Conservation (phyloP, 2,797 vertebrate genomes). For the Tiaroga cobitis region DNA sequence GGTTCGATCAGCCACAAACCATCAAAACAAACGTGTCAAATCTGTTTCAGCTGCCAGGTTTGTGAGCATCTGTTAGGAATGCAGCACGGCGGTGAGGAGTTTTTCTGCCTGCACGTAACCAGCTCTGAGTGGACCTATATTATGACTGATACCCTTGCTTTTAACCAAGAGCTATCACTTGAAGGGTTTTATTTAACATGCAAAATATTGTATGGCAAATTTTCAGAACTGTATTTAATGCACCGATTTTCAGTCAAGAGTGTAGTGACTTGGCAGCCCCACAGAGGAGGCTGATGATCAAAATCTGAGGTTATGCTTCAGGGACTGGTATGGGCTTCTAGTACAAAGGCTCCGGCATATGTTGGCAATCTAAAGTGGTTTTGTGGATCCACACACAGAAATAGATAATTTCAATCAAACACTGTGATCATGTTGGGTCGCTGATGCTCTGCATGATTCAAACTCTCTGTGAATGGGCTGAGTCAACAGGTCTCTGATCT, state of each 20-base stretch:
- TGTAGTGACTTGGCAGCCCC: slow-evolving; percentile 60
- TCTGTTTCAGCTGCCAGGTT: slow-evolving; percentile 18
- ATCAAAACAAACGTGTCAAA: slow-evolving; percentile 1
- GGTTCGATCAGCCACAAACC: not conserved
- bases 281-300: slow-evolving; percentile 55
- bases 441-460: not conserved
- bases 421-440: not conserved
- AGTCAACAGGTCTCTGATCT: slow-evolving; percentile 13
- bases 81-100: not conserved
- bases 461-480: not conserved
- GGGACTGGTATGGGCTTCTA: slow-evolving; percentile 45
- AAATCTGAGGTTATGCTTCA: slow-evolving; percentile 60
- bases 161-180: not conserved
- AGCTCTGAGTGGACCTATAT: not conserved
- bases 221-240: not conserved
- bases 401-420: not conserved
- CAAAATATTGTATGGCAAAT: not conserved
- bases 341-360: slow-evolving; percentile 46
- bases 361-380: slow-evolving; percentile 53
- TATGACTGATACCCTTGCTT: not conserved
- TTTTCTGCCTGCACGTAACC: not conserved
- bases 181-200: not conserved
- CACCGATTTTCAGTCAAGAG: slow-evolving; percentile 45
- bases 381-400: slow-evolving; percentile 50
- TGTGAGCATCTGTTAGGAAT: slow-evolving; percentile 31